These are phyloP conservation scores for Eunapius fragilis DNA, from an alignment of 37 sponge, comb jelly and placozoan genomes.

Conservation along the genomic window DNA sequence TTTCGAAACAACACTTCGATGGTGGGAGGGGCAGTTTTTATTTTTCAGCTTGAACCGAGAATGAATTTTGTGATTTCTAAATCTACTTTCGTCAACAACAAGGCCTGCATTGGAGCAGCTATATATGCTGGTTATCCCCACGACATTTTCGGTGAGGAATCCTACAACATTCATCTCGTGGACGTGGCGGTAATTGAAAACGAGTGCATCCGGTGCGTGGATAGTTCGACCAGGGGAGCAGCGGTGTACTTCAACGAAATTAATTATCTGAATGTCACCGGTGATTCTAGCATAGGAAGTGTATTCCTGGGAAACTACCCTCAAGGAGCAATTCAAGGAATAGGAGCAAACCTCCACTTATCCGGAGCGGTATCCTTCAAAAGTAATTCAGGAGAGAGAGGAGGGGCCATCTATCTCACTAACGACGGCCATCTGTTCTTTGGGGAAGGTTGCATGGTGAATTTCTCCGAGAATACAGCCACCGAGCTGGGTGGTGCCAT, in stretches of 20 bases:
- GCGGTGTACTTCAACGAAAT: constrained; percentile 4
- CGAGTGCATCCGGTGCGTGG: background rate
- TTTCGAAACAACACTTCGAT: no score
- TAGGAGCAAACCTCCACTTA: constrained; percentile 14
- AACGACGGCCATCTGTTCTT: constrained; percentile 26
- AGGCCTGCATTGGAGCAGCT: no score
- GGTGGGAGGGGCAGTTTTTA: no score
- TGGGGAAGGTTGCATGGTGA: constrained; percentile 9
- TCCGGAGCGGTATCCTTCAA: constrained; percentile 11
- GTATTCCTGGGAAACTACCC: constrained; percentile 2
- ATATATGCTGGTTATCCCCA: no score
- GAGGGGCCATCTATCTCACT: constrained; percentile 22
- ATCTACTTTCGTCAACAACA: no score
- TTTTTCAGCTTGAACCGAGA: no score
- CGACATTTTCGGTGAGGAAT: no score
- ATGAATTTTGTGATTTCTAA: no score
- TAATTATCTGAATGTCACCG: no score
- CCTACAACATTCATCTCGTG: background rate
- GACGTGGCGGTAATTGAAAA: background rate
- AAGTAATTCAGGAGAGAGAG: constrained; percentile 16
- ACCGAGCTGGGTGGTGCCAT: constrained; percentile 24
- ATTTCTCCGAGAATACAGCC: constrained; percentile 10
- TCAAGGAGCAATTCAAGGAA: constrained; percentile 4
- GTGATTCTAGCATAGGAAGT: constrained; percentile 8
- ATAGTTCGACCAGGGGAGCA: background rate